Base-by-base conservation (phyloP, 2,113 vertebrate genomes). In the Pseudolaguvia tuberculata region DNA sequence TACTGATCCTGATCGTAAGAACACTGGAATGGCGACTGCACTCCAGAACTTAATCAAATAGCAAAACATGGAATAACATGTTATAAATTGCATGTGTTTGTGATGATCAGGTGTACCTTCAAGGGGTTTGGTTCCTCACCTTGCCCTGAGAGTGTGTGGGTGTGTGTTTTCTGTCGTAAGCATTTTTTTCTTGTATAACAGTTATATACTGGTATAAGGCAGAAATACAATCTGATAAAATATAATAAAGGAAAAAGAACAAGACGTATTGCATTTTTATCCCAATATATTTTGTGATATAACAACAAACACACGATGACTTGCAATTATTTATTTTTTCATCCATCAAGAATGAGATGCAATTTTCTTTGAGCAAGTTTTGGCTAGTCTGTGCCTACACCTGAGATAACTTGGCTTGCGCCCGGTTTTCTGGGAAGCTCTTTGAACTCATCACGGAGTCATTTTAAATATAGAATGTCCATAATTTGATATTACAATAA, bases 401-500 rank as follows among this genome's bases (percentile, higher is more conserved):
- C 13, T 48, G 7, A 66, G 48, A 25, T 48, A 0, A 63, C 42
- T 42, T 45, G 14, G 5, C n/a, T 48, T 66, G 21, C 8, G 7
- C 2, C 1, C 8, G 27, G 3, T 48, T 27, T 15, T 27, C 2
- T 48, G 8, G 14, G 21, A 7, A 66, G 15, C n/a, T 1, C 20
- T 48, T 66, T 66, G 14, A 25, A 47, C 47, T 20, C 25, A 65
- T 65, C 8, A 6, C 6, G 9, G 62, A 17, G 0, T 2, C 23
- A 48, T 3, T 45, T 45, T 9, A 61, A 11, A 20, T n/a, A 18
- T 4, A 8, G 18, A 8, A 65, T 45, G 6, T 23, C 45, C 21
- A 63, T 42, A 63, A 23, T 63, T 63, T 63, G 2, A 23, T 35
- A 39, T 61, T 61, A 61, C n/a, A 39, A 39, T 62, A 39, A 39